Conservation (phyloP, 2,888 invertebrate genomes). For the Calliphora vomitoria region DNA sequence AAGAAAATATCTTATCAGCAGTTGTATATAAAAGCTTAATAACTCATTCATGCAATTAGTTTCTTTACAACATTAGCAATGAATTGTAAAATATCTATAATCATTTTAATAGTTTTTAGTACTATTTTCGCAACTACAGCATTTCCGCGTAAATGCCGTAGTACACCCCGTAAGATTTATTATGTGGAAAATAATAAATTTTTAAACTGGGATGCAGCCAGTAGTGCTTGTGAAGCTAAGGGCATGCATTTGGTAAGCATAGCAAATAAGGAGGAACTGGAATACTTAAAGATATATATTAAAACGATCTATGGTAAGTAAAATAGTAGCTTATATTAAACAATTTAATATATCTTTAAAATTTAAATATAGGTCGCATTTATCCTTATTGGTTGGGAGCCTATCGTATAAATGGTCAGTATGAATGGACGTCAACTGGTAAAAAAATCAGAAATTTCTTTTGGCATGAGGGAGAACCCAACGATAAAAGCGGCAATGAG, state of each 20-base stretch:
- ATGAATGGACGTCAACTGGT: constrained; percentile 36
- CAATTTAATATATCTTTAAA: too few species aligned
- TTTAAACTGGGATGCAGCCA: not conserved
- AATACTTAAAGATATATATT: constrained; percentile 26
- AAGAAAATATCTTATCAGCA: not conserved
- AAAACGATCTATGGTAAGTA: constrained; percentile 7
- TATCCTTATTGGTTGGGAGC: constrained; percentile 61
- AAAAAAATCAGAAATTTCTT: constrained; percentile 22
- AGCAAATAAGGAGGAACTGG: not conserved
- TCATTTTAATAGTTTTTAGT: not conserved
- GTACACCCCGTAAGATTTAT: constrained; percentile 2
- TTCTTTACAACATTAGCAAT: not conserved
- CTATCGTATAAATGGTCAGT: constrained; percentile 1
- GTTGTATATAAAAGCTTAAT: not conserved
- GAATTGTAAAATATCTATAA: not conserved
- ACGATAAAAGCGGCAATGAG: constrained; percentile 45
- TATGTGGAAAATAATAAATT: constrained; percentile 10
- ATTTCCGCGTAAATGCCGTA: too few species aligned
- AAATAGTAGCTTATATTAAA: too few species aligned
- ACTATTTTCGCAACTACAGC: not conserved
- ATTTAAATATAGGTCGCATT: not conserved
- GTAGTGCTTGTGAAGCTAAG: not conserved
- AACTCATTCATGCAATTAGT: not conserved
- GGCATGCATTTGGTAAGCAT: constrained; percentile 41
- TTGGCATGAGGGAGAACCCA: constrained; percentile 57